Evolutionary conservation across 2,888 invertebrate genomes (phyloP), one percentile per base, ranked within the genome.

Genomic region (Myopa testacea): DNA sequence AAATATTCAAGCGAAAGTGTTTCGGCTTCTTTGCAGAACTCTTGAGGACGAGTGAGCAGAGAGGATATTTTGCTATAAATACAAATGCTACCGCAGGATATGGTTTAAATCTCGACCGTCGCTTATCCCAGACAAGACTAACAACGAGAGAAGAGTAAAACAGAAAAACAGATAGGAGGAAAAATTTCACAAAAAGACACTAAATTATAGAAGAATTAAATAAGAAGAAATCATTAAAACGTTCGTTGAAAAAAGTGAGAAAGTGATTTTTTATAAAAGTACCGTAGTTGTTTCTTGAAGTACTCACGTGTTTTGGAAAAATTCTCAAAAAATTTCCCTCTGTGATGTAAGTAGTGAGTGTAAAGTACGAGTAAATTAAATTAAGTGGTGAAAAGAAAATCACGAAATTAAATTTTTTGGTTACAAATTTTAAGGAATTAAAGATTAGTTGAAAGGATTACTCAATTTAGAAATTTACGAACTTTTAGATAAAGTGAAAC

Each of bases 21-120:
- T 77, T 71, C 65, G 50, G 63, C 72, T 78, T 38, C 73, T 75
- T 76, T 69, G 75, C 72, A 80, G 80, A 79, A 69, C 76, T 79
- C n/a, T 26, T 65, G 52, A 67, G 75, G 75, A 58, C 55, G 67
- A 75, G 52, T 52, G 65, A 65, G 37, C 62, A 12, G 45, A 0
- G 45, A 10, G 52, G 38, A 4, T 50, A 79, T 81, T 85, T 79
- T 85, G 82, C 87, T 87, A 87, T 87, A 87, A 87, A 87, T 88
- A 88, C 88, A 84, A 86, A 85, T 82, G 86, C 82, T 82, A 82
- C 83, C 83, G 83, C 84, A 85, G 84, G 84, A 86, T 82, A 82
- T 83, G 81, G 84, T 84, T 87, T 86, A 87, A 87, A 87, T 81
- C 85, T 80, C 83, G 84, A 86, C 82, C 84, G 86, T 83, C 83